Evolutionary conservation across 2,797 vertebrate species (phyloP).

Genomic region (Synaphobranchus kaupii): DNA sequence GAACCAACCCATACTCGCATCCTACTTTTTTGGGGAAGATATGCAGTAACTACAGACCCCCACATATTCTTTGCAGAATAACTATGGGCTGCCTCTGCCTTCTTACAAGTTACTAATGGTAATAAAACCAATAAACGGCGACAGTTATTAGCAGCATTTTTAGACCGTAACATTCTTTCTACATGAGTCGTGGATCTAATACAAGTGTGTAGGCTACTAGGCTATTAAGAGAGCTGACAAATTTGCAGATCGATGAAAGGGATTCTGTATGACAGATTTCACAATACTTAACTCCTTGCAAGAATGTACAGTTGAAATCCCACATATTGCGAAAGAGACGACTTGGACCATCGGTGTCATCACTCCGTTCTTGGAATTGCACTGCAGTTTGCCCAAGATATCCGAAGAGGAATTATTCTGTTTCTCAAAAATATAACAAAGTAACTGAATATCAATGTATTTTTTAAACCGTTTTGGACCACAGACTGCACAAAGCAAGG

Average conservation of each 20-base stretch:
- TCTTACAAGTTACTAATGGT: not conserved
- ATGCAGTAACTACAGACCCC: constrained; percentile 63
- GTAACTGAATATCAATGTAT: constrained; percentile 58
- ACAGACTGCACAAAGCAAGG: constrained; percentile 66
- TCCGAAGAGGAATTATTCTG: constrained; percentile 72
- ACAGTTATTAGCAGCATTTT: constrained; percentile 11
- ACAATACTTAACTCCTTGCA: constrained; percentile 16
- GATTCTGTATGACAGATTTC: constrained; percentile 13
- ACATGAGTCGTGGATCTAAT: constrained; percentile 30
- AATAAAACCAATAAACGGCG: constrained; percentile 24
- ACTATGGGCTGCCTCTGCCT: constrained; percentile 26
- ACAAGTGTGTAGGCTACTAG: constrained; percentile 25
- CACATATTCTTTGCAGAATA: constrained; percentile 44
- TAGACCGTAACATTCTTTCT: constrained; percentile 20
- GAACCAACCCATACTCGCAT: constrained; percentile 75
- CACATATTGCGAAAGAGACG: constrained; percentile 6
- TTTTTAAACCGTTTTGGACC: constrained; percentile 61
- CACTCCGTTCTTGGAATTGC: constrained; percentile 64
- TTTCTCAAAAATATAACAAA: constrained; percentile 63
- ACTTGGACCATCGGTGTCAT: constrained; percentile 66
- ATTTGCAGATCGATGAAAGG: constrained; percentile 20
- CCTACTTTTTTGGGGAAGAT: constrained; percentile 67
- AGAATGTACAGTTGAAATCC: constrained; percentile 23
- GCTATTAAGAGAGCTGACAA: constrained; percentile 19
- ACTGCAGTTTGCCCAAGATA: constrained; percentile 57